These are phyloP conservation scores for Heliothis peltigera DNA, from an alignment of 2,888 invertebrate species.

Conservation along the genomic window DNA sequence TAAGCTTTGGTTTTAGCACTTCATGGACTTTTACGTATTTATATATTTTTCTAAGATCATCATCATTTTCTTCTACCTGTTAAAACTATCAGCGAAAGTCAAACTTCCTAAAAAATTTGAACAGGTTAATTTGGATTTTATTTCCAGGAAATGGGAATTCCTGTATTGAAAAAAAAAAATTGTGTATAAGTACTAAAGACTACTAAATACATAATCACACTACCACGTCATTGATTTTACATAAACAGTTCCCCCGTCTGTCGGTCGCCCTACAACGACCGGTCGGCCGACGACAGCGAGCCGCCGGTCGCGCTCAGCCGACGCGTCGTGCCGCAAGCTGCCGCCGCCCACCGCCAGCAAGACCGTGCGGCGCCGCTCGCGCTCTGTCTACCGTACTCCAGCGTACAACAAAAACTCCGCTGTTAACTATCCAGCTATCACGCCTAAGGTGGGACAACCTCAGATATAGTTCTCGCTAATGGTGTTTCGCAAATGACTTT, in stretches of 20 bases:
- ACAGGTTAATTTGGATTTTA: too few species aligned
- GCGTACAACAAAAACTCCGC: slow-evolving; percentile 77
- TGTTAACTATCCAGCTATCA: slow-evolving; percentile 80
- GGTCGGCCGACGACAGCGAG: slow-evolving; percentile 53
- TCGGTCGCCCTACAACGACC: slow-evolving; percentile 6
- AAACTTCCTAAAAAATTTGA: too few species aligned
- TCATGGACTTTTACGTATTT: neutral
- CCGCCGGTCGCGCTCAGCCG: slow-evolving; percentile 77
- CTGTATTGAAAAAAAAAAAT: too few species aligned
- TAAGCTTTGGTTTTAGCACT: too few species aligned
- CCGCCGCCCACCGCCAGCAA: slow-evolving; percentile 50
- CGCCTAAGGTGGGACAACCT: slow-evolving; percentile 80
- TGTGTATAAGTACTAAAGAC: too few species aligned
- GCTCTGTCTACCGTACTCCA: slow-evolving; percentile 83
- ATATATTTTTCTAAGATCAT: too few species aligned
- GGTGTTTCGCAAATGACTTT: too few species aligned
- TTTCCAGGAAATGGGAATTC: neutral
- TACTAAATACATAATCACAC: too few species aligned
- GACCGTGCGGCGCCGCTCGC: slow-evolving; percentile 71
- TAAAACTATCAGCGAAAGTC: neutral
- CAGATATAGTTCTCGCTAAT: neutral
- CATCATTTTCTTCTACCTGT: too few species aligned
- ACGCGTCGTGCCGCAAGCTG: slow-evolving; percentile 68
- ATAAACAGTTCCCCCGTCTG: slow-evolving; percentile 65
- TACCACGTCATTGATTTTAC: neutral